Base-by-base conservation (phyloP, 2,113 vertebrate species). In the Channa maculata region DNA sequence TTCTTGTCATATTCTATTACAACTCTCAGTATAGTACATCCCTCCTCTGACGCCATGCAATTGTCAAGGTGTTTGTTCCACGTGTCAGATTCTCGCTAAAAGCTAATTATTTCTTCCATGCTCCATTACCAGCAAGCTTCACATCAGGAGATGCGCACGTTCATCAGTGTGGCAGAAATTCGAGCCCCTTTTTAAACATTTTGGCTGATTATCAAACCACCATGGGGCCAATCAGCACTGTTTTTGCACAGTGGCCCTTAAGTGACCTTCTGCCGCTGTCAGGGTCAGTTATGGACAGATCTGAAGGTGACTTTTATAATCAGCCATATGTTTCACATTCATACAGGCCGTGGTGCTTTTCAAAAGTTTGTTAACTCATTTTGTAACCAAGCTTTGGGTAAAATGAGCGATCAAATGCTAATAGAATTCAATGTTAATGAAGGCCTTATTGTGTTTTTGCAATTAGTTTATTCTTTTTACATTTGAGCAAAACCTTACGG, bases 61-160 rank as follows among this genome's bases (percentile, higher is more conserved):
- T 79, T 85, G 79, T 86, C 83, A 88, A 88, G 71, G 83, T 91
- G 82, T 86, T 86, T 88, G 85, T 89, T 89, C 83, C 77, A 79
- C 74, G 12, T 72, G 87, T 87, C 85, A 81, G 67, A 74, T 63
- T 80, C 62, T 86, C 54, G 73, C 71, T 78, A 58, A 78, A 69
- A 89, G 77, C 67, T 74, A 76, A 83, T 86, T 84, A 82, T 79
- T 87, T 75, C 64, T 65, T 80, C 54, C 71, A 69, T 46, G 81
- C 76, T 82, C 67, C 69, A 87, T 87, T 77, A 76, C 60, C 70
- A 71, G 53, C 9, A 6, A 33, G 59, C 53, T 46, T 82, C 77
- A 62, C 69, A 50, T 75, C 59, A 75, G 75, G 63, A 77, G 60
- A 80, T 38, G 63, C 59, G 55, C 65, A 58, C 62, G 43, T 83